Evolutionary conservation across 1,140 invertebrate genomes (phyloP).

Genomic region (Lithobius niger): DNA sequence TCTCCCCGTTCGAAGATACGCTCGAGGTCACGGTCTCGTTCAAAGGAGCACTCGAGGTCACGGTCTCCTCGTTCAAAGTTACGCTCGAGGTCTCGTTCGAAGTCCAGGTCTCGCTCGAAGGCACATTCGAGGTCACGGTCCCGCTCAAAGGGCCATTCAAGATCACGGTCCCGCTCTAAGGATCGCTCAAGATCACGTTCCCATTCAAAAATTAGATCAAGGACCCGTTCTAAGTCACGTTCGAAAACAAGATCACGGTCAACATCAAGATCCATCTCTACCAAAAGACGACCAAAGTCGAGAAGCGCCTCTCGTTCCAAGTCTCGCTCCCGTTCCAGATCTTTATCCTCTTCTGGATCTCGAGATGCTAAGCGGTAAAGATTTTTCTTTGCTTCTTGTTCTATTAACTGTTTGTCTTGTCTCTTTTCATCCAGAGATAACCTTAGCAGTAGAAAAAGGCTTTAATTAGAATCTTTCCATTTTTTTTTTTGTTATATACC

Average conservation of each 20-base stretch:
- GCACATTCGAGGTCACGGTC: constrained; percentile 16
- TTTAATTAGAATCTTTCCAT: too few species aligned
- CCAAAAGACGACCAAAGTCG: background rate
- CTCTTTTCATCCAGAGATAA: too few species aligned
- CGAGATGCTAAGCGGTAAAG: too few species aligned
- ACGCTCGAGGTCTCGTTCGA: background rate
- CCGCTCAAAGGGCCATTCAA: constrained; percentile 14
- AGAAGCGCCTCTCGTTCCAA: background rate
- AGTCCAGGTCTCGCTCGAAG: background rate
- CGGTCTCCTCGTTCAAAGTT: background rate
- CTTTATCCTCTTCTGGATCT: constrained; percentile 1
- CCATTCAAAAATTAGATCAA: constrained; percentile 4
- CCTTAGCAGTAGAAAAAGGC: too few species aligned
- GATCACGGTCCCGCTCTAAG: constrained; percentile 1
- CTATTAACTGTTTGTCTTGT: too few species aligned
- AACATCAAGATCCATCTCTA: background rate
- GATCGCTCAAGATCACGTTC: background rate
- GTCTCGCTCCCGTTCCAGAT: constrained; percentile 13
- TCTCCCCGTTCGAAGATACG: constrained; percentile 20
- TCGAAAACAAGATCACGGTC: constrained; percentile 26
- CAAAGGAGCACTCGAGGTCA: constrained; percentile 23
- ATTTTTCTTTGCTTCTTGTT: too few species aligned
- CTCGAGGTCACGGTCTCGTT: constrained; percentile 22
- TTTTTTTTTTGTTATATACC: too few species aligned
- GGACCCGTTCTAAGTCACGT: constrained; percentile 26